phyloP scores from a whole-genome alignment of 2,888 invertebrate species.

The Aricia artaxerxes region DNA sequence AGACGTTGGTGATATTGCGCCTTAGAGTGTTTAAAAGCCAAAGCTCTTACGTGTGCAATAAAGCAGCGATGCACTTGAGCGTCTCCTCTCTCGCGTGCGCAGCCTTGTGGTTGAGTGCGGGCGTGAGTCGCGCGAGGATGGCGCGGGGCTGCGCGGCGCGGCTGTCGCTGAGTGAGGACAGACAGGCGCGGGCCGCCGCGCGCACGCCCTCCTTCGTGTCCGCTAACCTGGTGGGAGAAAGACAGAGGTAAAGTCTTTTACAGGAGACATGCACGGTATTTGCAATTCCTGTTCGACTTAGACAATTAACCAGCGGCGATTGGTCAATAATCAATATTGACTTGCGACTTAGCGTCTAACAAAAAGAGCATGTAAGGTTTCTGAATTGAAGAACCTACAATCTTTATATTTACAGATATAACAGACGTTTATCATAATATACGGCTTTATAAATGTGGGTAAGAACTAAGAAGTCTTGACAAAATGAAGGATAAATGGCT shows the following conservation, averaged over 20 bases:
- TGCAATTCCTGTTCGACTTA: too few species aligned
- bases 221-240: constrained; percentile 56
- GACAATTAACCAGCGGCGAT: too few species aligned
- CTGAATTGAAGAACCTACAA: neutral
- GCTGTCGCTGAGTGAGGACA: constrained; percentile 57
- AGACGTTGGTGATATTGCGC: too few species aligned
- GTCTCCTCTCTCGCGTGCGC: constrained; percentile 95
- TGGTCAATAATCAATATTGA: too few species aligned
- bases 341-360: neutral
- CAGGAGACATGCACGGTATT: too few species aligned
- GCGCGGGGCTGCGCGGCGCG: constrained; percentile 63
- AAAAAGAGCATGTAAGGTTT: neutral
- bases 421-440: neutral
- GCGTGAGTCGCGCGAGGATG: constrained; percentile 62
- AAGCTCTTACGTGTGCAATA: constrained; percentile 88
- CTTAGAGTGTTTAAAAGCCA: too few species aligned
- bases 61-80: constrained; percentile 88
- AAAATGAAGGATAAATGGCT: too few species aligned
- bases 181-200: constrained; percentile 60
- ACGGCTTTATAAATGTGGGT: neutral
- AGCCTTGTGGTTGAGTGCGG: constrained; percentile 92
- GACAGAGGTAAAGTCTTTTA: neutral
- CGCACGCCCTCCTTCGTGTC: constrained; percentile 74
- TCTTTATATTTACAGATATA: too few species aligned
- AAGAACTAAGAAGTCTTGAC: too few species aligned